These are phyloP conservation scores for Papilio dardanus DNA, from an alignment of 1,140 invertebrate species.

Conservation along the genomic window DNA sequence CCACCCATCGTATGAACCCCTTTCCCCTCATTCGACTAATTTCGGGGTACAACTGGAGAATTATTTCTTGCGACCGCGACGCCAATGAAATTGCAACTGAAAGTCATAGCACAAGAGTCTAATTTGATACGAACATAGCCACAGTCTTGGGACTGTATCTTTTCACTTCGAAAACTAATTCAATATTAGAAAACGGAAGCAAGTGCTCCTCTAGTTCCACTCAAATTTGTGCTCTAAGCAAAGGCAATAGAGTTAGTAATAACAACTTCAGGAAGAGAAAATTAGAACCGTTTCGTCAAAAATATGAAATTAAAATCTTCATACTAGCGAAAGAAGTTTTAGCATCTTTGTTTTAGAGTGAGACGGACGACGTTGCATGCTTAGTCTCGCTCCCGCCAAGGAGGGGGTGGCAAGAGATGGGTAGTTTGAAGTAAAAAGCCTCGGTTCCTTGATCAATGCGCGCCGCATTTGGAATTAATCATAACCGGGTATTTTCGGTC, in stretches of 20 bases:
- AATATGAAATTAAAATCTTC: slow-evolving; percentile 83
- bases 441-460: slow-evolving; percentile 80
- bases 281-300: slow-evolving; percentile 82
- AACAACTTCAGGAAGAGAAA: slow-evolving; percentile 47
- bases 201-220: slow-evolving; percentile 53
- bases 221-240: slow-evolving; percentile 45
- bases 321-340: slow-evolving; percentile 83
- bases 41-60: slow-evolving; percentile 81
- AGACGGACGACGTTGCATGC: slow-evolving; percentile 72
- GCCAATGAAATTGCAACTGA: slow-evolving; percentile 55
- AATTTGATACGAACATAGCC: slow-evolving; percentile 49
- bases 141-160: slow-evolving; percentile 81
- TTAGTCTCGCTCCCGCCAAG: slow-evolving; percentile 71
- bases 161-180: slow-evolving; percentile 82
- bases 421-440: slow-evolving; percentile 80
- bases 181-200: slow-evolving; percentile 78
- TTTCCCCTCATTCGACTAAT: slow-evolving; percentile 81
- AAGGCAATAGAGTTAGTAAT: slow-evolving; percentile 47
- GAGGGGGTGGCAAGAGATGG: slow-evolving; percentile 62
- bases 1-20: slow-evolving; percentile 80
- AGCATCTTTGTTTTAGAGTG: slow-evolving; percentile 82
- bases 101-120: slow-evolving; percentile 48
- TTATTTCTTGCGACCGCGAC: slow-evolving; percentile 70
- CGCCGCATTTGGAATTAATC: slow-evolving; percentile 80
- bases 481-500: slow-evolving; percentile 81